Base-by-base conservation (phyloP, 1,140 invertebrate genomes). In the Conopomorpha cramerella region DNA sequence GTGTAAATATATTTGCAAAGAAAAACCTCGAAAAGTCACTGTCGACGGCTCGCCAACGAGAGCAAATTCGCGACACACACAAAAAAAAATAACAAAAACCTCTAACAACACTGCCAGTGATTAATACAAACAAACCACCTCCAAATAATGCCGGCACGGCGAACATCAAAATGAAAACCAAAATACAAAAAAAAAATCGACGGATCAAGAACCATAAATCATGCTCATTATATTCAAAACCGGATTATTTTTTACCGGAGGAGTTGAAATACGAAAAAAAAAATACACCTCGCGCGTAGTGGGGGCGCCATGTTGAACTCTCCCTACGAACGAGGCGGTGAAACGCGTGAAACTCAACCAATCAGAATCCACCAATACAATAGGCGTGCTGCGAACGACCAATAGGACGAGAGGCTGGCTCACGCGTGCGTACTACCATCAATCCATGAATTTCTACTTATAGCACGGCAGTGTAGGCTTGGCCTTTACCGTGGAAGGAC, bases 221-320 rank as follows among this genome's bases (percentile, higher is more conserved):
- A 76, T 72, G 61, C 65, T 76, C 70, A 76, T 76, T 76, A 76
- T 74, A 66, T 70, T 56, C 53, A 53, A n/a, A 68, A 72, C 71
- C 58, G 65, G 67, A 76, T 76, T 76, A 76, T 76, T 76, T 76
- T 76, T 76, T 76, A 72, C 55, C 48, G 52, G 59, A 72, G 64
- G 61, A 74, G 68, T 68, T 68, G 64, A n/a, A n/a, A n/a, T 56
- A 68, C 64, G n/a, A n/a, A 76, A 72, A 76, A 74, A 72, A 71
- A 53, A 60, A 72, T 72, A 60, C 64, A 68, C 67, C n/a, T n/a
- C n/a, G 68, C 63, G 64, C 60, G 72, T 52, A 61, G 59, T 64
- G 70, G 62, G 66, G 55, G 49, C 71, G 71, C 71, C 71, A 76
- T 76, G 65, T 76, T 76, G 44, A 66, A 66, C n/a, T 64, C 60